Evolutionary conservation across 2,797 vertebrate species (phyloP).

Genomic region (Pogonophryne albipinna): DNA sequence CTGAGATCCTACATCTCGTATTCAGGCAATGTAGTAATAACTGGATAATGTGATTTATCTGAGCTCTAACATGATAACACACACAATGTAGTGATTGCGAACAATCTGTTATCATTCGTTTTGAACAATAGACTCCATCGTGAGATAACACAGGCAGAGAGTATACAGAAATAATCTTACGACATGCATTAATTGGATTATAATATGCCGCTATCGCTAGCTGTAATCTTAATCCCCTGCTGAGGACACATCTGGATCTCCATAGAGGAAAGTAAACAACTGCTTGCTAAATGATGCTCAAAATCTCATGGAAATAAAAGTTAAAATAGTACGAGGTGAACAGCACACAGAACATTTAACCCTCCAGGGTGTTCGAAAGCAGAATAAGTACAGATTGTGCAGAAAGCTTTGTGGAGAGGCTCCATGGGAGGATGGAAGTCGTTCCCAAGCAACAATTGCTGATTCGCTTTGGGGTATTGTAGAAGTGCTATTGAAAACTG

Average conservation of each 20-base stretch:
- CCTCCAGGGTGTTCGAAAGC: slow-evolving; percentile 49
- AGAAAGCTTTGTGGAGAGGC: slow-evolving; percentile 28
- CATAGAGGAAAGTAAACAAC: slow-evolving; percentile 71
- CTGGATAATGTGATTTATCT: slow-evolving; percentile 52
- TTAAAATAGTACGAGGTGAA: slow-evolving; percentile 50
- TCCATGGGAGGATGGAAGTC: slow-evolving; percentile 47
- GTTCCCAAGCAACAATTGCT: slow-evolving; percentile 76
- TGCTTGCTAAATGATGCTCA: slow-evolving; percentile 66
- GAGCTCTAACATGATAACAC: slow-evolving; percentile 22
- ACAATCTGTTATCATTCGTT: slow-evolving; percentile 38
- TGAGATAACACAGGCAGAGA: slow-evolving; percentile 33
- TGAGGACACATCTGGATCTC: slow-evolving; percentile 70
- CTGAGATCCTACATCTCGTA: slow-evolving; percentile 32
- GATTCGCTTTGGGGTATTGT: slow-evolving; percentile 46
- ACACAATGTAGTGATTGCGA: slow-evolving; percentile 32
- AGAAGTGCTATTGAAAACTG: slow-evolving; percentile 46
- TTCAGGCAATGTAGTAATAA: slow-evolving; percentile 32
- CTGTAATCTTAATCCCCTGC: slow-evolving; percentile 66
- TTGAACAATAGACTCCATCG: slow-evolving; percentile 38
- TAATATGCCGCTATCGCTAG: slow-evolving; percentile 54
- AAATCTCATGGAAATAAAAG: slow-evolving; percentile 62
- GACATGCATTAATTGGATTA: slow-evolving; percentile 71
- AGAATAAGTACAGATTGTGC: slow-evolving; percentile 51
- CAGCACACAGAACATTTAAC: slow-evolving; percentile 53
- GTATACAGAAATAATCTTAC: slow-evolving; percentile 18